Conservation (phyloP, 2,888 invertebrate species). For the Sarcophaga subvicina region DNA sequence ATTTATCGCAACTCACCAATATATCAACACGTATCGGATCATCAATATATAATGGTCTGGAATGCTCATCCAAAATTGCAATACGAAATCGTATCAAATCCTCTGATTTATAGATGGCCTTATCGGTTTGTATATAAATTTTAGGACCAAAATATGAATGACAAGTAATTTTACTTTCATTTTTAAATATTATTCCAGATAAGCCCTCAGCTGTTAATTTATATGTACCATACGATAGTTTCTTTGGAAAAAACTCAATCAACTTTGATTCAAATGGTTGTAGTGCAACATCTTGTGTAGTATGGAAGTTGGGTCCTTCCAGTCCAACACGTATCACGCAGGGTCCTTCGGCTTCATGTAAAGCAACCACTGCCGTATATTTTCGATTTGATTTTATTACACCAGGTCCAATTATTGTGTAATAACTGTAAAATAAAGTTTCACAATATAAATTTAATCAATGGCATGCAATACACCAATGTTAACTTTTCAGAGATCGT, state of each 20-base stretch:
- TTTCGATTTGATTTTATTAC: constrained; percentile 20
- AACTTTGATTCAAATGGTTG: not conserved
- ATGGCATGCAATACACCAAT: not conserved
- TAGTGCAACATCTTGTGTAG: not conserved
- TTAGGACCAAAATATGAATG: constrained; percentile 88
- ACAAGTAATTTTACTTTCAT: constrained; percentile 85
- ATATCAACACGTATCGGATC: constrained; percentile 27
- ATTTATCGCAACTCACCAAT: constrained; percentile 19
- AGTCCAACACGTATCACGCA: constrained; percentile 4
- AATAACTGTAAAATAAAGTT: constrained; percentile 16
- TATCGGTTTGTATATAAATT: constrained; percentile 86
- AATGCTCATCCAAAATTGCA: constrained; percentile 87
- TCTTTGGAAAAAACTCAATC: not conserved
- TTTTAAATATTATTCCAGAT: constrained; percentile 88
- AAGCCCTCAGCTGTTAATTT: constrained; percentile 83
- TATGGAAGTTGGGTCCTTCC: constrained; percentile 1
- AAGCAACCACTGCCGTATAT: constrained; percentile 6
- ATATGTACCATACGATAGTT: constrained; percentile 72
- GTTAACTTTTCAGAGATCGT: not conserved
- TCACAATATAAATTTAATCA: not conserved
- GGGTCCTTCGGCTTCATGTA: constrained; percentile 19
- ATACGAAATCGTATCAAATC: constrained; percentile 89
- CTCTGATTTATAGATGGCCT: constrained; percentile 89
- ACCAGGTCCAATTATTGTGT: constrained; percentile 27
- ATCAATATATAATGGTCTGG: constrained; percentile 84